A percentile compares a stretch with the other conserved stretches of the same genome.
phyloP scores from a whole-genome alignment of 2,888 invertebrate genomes.

The Brachypalpus laphriformis region DNA sequence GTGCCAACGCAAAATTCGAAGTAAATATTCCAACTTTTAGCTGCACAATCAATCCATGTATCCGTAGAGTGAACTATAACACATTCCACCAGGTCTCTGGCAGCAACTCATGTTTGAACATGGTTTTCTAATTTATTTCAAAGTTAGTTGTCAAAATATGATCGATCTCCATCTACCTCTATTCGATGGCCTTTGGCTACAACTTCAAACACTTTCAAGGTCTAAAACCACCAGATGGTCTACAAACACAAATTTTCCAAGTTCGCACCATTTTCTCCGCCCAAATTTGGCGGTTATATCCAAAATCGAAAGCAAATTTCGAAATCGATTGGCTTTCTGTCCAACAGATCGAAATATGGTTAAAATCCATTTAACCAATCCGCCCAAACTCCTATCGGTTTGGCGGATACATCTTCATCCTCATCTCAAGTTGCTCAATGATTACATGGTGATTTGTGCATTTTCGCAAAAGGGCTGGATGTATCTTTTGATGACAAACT shows the following conservation, averaged over 20 bases:
- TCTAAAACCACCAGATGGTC: conserved; percentile 48
- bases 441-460: not conserved
- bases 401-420: not conserved
- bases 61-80: no score
- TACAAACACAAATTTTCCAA: conserved; percentile 31
- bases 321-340: conserved; percentile 23
- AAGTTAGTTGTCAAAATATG: not conserved
- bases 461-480: conserved; percentile 13
- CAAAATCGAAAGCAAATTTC: conserved; percentile 55
- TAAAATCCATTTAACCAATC: conserved; percentile 52
- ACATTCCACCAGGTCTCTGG: no score
- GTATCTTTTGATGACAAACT: conserved; percentile 23
- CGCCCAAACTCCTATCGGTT: conserved; percentile 39
- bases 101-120: not conserved
- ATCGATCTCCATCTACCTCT: not conserved
- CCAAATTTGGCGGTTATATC: conserved; percentile 48
- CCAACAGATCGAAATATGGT: conserved; percentile 39
- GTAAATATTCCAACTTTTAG: no score
- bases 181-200: not conserved
- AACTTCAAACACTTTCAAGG: conserved; percentile 42
- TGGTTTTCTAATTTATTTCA: not conserved
- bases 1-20: no score
- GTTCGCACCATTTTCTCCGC: conserved; percentile 26
- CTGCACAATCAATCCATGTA: no score
- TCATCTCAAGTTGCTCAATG: conserved; percentile 8